Conservation (phyloP, 1,140 invertebrate species). For the Acromyrmex echinatior region DNA sequence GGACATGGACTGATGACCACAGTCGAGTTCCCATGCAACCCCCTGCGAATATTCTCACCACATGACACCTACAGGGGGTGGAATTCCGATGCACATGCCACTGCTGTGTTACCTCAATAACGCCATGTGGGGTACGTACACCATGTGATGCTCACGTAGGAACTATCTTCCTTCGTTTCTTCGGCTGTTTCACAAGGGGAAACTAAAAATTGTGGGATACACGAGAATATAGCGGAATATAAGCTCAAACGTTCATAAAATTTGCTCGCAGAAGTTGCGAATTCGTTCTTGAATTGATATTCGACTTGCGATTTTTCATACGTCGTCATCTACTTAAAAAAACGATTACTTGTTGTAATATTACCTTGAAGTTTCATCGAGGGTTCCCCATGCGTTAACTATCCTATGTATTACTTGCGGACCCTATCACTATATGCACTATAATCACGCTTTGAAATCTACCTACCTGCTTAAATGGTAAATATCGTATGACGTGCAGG, state of each 20-base stretch:
- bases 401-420: conserved; percentile 60
- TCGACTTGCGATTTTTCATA: background rate
- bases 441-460: conserved; percentile 75
- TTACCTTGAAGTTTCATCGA: conserved; percentile 61
- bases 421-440: conserved; percentile 69
- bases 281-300: background rate
- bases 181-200: background rate
- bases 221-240: background rate
- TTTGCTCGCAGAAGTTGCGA: background rate
- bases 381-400: conserved; percentile 55
- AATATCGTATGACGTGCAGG: conserved; percentile 79
- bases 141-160: conserved; percentile 64
- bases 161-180: conserved; percentile 40
- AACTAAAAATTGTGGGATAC: conserved; percentile 25
- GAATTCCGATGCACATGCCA: conserved; percentile 82
- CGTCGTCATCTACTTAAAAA: conserved; percentile 32
- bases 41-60: conserved; percentile 82
- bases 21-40: conserved; percentile 82
- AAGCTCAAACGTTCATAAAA: background rate
- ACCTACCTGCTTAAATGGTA: conserved; percentile 77
- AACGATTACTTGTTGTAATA: conserved; percentile 41
- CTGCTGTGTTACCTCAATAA: conserved; percentile 56
- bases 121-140: conserved; percentile 70
- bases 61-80: conserved; percentile 79
- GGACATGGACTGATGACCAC: conserved; percentile 82